A percentile compares a stretch with the other conserved stretches of the same genome.
phyloP scores from a whole-genome alignment of 2,113 vertebrate genomes.

The Gambusia holbrooki region DNA sequence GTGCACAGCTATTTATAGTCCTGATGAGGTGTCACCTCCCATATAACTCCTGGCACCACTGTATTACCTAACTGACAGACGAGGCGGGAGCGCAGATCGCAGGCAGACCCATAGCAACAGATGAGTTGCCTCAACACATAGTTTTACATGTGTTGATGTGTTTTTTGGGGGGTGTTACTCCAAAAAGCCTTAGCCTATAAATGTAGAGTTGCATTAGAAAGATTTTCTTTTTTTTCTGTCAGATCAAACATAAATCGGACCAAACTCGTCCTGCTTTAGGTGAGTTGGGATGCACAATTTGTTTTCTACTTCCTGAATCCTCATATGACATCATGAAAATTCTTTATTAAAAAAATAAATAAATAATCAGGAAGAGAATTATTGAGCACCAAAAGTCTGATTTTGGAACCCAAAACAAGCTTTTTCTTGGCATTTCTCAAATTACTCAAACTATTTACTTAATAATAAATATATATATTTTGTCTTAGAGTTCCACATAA shows the following conservation, averaged over 20 bases:
- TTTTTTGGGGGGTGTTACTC: constrained; percentile 5
- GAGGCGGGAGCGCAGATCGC: constrained; percentile 9
- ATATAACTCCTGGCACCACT: constrained; percentile 49
- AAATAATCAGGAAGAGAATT: background rate
- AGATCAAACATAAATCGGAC: no score
- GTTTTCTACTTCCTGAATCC: background rate
- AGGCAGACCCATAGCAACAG: constrained; percentile 16
- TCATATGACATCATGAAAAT: background rate
- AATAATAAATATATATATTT: no score
- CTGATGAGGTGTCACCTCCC: constrained; percentile 67
- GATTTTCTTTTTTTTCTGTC: background rate
- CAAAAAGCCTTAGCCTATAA: constrained; percentile 7
- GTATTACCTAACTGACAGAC: constrained; percentile 56
- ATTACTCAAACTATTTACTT: no score
- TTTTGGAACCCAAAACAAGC: background rate
- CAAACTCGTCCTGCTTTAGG: background rate
- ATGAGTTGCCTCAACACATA: constrained; percentile 9
- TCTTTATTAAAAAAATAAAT: background rate
- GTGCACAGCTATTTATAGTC: constrained; percentile 71
- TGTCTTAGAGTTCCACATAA: background rate
- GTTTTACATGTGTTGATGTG: constrained; percentile 8
- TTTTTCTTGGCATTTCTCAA: no score
- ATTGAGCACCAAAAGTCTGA: background rate
- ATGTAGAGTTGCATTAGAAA: background rate
- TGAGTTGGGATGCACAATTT: background rate